Evolutionary conservation across 2,888 invertebrate species (phyloP).

Genomic region (Adelphocoris suturalis): DNA sequence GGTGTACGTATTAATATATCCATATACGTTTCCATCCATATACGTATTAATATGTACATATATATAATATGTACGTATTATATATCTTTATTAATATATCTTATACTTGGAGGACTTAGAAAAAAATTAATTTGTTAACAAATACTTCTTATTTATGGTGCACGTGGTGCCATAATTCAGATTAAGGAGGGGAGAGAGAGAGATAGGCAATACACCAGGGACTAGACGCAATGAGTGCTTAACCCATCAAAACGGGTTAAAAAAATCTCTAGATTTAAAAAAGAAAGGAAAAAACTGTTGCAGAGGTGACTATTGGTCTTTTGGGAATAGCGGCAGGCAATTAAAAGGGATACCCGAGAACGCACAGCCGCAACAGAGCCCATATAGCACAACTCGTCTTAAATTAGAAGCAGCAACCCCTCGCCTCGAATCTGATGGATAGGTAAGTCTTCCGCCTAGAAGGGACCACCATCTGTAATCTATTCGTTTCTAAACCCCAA

Average conservation of each 20-base stretch:
- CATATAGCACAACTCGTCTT: neutral
- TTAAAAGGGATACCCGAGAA: conserved; percentile 54
- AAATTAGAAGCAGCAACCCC: conserved; percentile 25
- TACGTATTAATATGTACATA: too few relatives aligned
- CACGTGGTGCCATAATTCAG: neutral
- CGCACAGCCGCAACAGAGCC: conserved; percentile 28
- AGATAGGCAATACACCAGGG: neutral
- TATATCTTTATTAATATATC: too few relatives aligned
- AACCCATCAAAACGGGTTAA: conserved; percentile 45
- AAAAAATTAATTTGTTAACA: too few relatives aligned
- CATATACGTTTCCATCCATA: too few relatives aligned
- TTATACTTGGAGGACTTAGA: too few relatives aligned
- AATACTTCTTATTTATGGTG: conserved; percentile 1
- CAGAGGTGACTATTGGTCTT: conserved; percentile 2
- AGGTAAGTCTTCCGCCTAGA: neutral
- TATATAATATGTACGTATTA: too few relatives aligned
- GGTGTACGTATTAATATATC: too few relatives aligned
- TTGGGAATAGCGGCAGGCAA: conserved; percentile 48
- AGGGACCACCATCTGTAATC: neutral
- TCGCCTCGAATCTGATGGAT: neutral
- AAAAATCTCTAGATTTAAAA: conserved; percentile 14
- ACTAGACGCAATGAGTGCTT: conserved; percentile 34
- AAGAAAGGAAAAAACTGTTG: conserved; percentile 25
- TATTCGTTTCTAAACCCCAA: too few relatives aligned
- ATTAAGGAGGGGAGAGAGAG: neutral